Percentiles rank a stretch among this genome's conserved stretches.
phyloP scores from a whole-genome alignment of 2,888 invertebrate genomes.

The Clepsis dumicolana region DNA sequence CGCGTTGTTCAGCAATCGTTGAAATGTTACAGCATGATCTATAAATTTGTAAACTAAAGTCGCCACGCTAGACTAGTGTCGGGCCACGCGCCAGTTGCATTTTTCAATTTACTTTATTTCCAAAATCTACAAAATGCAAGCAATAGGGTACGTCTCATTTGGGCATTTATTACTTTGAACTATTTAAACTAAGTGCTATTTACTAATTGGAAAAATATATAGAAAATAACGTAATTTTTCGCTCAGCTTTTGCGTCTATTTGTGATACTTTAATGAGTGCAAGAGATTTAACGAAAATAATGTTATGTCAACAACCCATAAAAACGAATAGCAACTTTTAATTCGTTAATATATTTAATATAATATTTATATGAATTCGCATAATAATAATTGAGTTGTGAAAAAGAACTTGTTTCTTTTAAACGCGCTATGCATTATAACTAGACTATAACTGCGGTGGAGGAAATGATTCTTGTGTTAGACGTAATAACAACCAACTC shows the following conservation, averaged over 20 bases:
- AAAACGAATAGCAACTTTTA: slow-evolving; percentile 28
- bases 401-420: slow-evolving; percentile 36
- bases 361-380: slow-evolving; percentile 51
- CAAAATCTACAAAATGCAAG: slow-evolving; percentile 7
- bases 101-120: slow-evolving; percentile 4
- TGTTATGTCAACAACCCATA: neutral
- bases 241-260: slow-evolving; percentile 46
- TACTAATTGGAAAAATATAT: neutral
- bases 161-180: neutral
- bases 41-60: slow-evolving; percentile 42
- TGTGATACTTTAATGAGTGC: slow-evolving; percentile 3
- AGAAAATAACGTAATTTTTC: slow-evolving; percentile 43
- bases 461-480: neutral
- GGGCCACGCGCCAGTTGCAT: slow-evolving; percentile 40
- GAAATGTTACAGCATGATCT: neutral
- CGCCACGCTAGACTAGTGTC: slow-evolving; percentile 49
- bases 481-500: neutral
- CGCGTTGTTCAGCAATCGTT: slow-evolving; percentile 9
- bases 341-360: too few relatives aligned
- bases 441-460: neutral
- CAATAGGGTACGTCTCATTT: neutral
- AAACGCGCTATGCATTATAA: slow-evolving; percentile 47
- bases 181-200: neutral
- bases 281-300: neutral
- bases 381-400: slow-evolving; percentile 15